A percentile compares a stretch with the other conserved stretches of the same genome.
phyloP scores from a whole-genome alignment of 2,113 vertebrate genomes.

The Prietella phreatophila region DNA sequence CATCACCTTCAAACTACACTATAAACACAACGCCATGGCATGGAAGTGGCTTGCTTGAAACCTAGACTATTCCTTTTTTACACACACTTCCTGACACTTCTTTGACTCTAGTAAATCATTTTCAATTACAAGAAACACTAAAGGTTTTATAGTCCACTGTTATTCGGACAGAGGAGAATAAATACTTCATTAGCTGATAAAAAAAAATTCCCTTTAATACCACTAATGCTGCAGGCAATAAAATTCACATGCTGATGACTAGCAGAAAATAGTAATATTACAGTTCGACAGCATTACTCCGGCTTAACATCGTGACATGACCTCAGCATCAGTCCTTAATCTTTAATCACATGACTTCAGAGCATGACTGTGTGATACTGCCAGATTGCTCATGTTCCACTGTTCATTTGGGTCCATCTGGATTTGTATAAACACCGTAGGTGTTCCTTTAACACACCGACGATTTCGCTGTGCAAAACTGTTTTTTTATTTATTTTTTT shows the following conservation, averaged over 20 bases:
- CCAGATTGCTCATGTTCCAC: conserved; percentile 8
- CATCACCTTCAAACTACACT: background rate
- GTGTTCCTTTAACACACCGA: conserved; percentile 2
- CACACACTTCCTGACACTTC: background rate
- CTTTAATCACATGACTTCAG: conserved; percentile 50
- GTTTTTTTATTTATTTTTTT: background rate
- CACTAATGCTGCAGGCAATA: background rate
- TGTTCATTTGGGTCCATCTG: background rate
- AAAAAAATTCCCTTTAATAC: background rate
- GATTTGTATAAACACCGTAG: background rate
- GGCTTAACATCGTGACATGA: conserved; percentile 47
- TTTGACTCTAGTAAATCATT: conserved; percentile 8
- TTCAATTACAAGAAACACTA: background rate
- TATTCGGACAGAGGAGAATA: background rate
- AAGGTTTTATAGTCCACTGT: background rate
- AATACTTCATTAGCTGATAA: conserved; percentile 3
- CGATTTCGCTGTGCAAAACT: conserved; percentile 1
- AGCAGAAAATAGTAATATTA: background rate
- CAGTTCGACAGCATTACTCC: background rate
- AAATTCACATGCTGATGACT: background rate
- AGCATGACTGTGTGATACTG: background rate
- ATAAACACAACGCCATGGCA: background rate
- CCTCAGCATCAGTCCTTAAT: conserved; percentile 52
- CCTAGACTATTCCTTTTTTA: background rate
- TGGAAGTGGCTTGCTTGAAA: background rate